These are phyloP conservation scores for Pterocles orientalis DNA, from an alignment of 2,113 vertebrate genomes.

Conservation along the genomic window DNA sequence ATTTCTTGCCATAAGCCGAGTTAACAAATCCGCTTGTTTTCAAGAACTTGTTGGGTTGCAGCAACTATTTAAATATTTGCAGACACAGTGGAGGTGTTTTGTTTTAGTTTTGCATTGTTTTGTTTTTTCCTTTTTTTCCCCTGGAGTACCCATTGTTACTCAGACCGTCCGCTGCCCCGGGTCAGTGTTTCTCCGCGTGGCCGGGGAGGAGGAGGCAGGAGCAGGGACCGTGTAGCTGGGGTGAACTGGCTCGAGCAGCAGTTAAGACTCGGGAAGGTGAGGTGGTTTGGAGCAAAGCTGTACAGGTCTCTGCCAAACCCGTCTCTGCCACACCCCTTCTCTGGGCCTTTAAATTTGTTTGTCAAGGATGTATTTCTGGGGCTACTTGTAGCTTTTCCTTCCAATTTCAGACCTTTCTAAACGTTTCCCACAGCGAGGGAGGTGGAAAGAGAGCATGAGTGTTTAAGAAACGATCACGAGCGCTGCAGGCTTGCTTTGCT, in stretches of 20 bases:
- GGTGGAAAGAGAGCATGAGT: not conserved
- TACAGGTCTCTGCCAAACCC: not conserved
- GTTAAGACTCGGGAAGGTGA: not conserved
- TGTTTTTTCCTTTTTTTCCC: too few species aligned
- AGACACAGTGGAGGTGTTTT: not conserved
- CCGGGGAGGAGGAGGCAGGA: not conserved
- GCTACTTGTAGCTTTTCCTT: not conserved
- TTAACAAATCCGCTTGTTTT: not conserved
- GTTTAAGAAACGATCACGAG: fast-evolving
- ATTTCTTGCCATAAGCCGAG: not conserved
- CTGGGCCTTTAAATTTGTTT: not conserved
- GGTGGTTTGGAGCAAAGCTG: not conserved
- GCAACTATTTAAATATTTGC: not conserved
- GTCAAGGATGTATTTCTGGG: not conserved
- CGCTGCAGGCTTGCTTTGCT: not conserved
- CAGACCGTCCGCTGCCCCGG: not conserved
- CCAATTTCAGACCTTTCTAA: not conserved
- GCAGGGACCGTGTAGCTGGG: not conserved
- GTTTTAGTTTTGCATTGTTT: too few species aligned
- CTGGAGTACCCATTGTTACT: too few species aligned
- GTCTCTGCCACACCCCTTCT: not conserved
- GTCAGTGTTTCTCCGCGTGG: not conserved
- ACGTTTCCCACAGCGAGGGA: not conserved
- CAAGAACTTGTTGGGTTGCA: not conserved
- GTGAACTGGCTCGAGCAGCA: not conserved